These are phyloP conservation scores for Perizoma flavofasciatum DNA, from an alignment of 2,888 invertebrate genomes.

Conservation along the genomic window DNA sequence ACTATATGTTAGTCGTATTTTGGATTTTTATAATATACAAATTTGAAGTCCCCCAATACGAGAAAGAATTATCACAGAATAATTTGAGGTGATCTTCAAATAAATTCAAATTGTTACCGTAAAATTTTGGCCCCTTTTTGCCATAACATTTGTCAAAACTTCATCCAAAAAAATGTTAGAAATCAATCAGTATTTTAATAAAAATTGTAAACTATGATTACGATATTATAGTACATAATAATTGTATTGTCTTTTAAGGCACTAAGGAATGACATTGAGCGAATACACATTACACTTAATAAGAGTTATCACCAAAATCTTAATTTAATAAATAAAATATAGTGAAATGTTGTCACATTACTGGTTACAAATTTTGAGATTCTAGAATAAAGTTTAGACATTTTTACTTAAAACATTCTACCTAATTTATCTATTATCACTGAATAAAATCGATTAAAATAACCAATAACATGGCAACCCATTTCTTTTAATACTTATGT, in stretches of 20 bases:
- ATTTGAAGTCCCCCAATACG: slow-evolving; percentile 80
- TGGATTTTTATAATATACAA: slow-evolving; percentile 48
- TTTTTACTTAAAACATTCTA: slow-evolving; percentile 41
- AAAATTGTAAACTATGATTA: slow-evolving; percentile 27
- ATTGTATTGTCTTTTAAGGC: slow-evolving; percentile 55
- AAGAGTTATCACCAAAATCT: slow-evolving; percentile 53
- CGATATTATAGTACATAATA: slow-evolving; percentile 38
- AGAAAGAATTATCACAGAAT: slow-evolving; percentile 82
- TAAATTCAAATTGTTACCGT: slow-evolving; percentile 36
- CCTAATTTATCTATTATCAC: slow-evolving; percentile 65
- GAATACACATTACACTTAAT: slow-evolving; percentile 41
- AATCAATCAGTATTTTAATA: background rate
- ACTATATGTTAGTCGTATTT: slow-evolving; percentile 36
- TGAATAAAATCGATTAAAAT: slow-evolving; percentile 62
- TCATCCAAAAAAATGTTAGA: background rate
- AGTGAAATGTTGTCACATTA: slow-evolving; percentile 54
- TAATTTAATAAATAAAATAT: slow-evolving; percentile 42
- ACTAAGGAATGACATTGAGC: slow-evolving; percentile 80
- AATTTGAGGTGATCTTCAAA: slow-evolving; percentile 79
- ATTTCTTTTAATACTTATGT: slow-evolving; percentile 49
- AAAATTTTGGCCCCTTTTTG: slow-evolving; percentile 47
- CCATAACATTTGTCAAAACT: slow-evolving; percentile 16
- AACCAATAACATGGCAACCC: slow-evolving; percentile 80
- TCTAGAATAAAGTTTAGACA: slow-evolving; percentile 45
- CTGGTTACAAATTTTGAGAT: slow-evolving; percentile 57